Evolutionary conservation across 2,888 invertebrate species (phyloP), one percentile per base, ranked within the genome.

Genomic region (Lochmaea crataegi): DNA sequence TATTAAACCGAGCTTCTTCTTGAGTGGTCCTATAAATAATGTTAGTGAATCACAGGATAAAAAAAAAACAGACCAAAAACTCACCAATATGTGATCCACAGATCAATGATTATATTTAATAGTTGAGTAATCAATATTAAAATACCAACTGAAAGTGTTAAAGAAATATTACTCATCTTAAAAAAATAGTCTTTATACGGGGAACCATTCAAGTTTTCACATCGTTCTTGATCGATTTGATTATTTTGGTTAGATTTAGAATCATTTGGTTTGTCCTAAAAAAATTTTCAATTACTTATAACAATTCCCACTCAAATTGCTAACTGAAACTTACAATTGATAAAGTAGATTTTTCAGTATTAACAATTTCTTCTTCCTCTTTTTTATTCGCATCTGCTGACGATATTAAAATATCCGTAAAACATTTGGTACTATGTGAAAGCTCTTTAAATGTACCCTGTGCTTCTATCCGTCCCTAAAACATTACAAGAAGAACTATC

Each of bases 371-470:
- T 48, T 51, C 42, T 22, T 70, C 51, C 18, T 53, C 26, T n/a
- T 53, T 14, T 0, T 53, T 26, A 26, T 53, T 42, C 11, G 42
- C 45, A 42, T 57, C 70, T 9, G 45, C 65, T 22, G 56, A n/a
- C 5, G 48, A 9, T 18, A 42, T 64, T n/a, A 71, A 61, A 11
- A 66, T 2, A 32, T 66, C 60, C 1, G 66, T 66, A 53, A 71
- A 71, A 56, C 66, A 53, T 6, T 66, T 38, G 18, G 60, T 53
- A 48, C 60, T 53, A 6, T 84, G 84, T 18, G 85, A 82, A 57
- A 89, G 76, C 42, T 87, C 85, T 41, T 82, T 77, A 69, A 87
- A 88, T 2, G 86, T 85, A 48, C n/a, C 89, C 89, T 80, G 87
- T 84, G 11, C 84, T 84, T 77, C 86, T 85, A 65, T 89, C 83